Percentiles rank a stretch among this genome's conserved stretches.
Conservation (phyloP, 2,113 vertebrate genomes). For the Coracopsis vasa region DNA sequence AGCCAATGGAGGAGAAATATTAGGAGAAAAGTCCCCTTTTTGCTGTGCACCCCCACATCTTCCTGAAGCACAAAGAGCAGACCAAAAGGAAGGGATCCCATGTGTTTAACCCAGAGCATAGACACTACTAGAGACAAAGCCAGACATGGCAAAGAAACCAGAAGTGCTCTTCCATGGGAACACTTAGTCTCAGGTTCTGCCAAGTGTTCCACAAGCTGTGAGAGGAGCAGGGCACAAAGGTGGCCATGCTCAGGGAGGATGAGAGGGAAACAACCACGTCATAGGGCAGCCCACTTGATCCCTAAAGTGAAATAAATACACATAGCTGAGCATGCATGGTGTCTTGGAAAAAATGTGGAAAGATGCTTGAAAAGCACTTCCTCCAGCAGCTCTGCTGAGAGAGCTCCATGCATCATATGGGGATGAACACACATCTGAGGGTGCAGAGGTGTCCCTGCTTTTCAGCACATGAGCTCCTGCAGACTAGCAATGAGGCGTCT, state of each 20-base stretch:
- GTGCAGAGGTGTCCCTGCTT: background rate
- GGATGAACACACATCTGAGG: background rate
- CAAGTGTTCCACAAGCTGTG: background rate
- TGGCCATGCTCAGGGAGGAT: accelerated
- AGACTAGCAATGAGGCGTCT: accelerated
- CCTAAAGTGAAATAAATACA: background rate
- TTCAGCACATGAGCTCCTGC: background rate
- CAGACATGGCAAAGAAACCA: background rate
- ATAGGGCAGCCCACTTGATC: background rate
- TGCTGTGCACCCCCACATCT: background rate
- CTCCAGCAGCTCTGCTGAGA: background rate
- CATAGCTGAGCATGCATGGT: accelerated
- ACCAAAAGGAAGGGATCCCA: background rate
- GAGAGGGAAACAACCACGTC: background rate
- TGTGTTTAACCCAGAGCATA: accelerated
- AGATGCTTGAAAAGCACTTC: background rate
- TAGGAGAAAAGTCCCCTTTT: background rate
- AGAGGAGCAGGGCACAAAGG: background rate
- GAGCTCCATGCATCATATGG: accelerated
- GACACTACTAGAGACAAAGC: background rate
- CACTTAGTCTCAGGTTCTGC: background rate
- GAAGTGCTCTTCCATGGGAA: background rate
- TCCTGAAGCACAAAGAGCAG: accelerated
- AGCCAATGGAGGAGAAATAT: background rate
- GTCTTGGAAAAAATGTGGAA: accelerated